Evolutionary conservation across 2,113 vertebrate genomes (phyloP), one percentile per base, ranked within the genome.

Genomic region (Brachyhypopomus occidentalis): DNA sequence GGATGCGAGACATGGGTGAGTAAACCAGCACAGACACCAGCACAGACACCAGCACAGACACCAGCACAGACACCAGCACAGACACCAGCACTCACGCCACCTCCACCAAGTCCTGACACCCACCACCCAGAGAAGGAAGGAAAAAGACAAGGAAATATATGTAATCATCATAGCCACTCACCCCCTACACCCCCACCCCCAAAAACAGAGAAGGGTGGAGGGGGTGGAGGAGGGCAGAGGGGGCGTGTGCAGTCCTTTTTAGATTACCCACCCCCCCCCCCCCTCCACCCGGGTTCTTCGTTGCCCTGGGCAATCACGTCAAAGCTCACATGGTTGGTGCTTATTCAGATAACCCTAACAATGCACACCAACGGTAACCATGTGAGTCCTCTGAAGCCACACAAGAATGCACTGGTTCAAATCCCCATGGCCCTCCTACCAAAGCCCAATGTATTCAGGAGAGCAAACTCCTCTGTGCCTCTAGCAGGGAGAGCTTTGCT

Each of bases 351-450:
- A 96, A 96, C 93, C 92, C 95, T 93, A 94, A 94, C 94, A 94
- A 95, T 95, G 94, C 95, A 94, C 92, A 89, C 94, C 94, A 90
- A 91, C 90, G 92, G 97, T 99, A 97, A 97, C 97, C 97, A 99
- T 98, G 97, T 95, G 96, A 95, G 96, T 96, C 95, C 94, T 95
- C 94, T 92, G 92, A 94, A 95, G 92, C 92, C 94, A 94, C 95
- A 96, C 94, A 99, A 97, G 97, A 99, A 99, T 98, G 97, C 93
- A 88, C 90, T 92, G 94, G 94, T 96, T 96, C 96, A 98, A 97
- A 96, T 96, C 96, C 94, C 95, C 93, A 90, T 94, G 91, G 91
- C 92, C 94, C 94, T 85, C 93, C 87, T 92, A 91, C 92, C 91
- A 87, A 93, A 90, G 91, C 93, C 88, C 90, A 95, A 97, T 96